Evolutionary conservation across 2,113 vertebrate genomes (phyloP).

Genomic region (Chaenocephalus aceratus): DNA sequence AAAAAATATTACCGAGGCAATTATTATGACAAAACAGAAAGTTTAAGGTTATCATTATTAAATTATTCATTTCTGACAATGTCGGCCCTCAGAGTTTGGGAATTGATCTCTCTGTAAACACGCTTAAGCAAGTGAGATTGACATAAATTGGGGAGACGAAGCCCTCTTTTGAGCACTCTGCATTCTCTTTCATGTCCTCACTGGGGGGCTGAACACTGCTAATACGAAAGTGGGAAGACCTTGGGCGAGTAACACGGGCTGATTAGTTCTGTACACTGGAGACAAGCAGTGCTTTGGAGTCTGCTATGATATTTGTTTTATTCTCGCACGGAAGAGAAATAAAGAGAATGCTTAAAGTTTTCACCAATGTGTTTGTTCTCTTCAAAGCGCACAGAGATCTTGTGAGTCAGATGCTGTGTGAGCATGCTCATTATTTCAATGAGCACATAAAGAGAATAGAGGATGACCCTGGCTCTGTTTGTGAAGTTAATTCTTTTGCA

Average conservation of each 20-base stretch:
- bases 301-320: slow-evolving; percentile 76
- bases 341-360: slow-evolving; percentile 82
- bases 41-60: slow-evolving; percentile 72
- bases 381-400: slow-evolving; percentile 75
- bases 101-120: slow-evolving; percentile 81
- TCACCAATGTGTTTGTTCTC: slow-evolving; percentile 80
- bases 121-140: slow-evolving; percentile 66
- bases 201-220: slow-evolving; percentile 67
- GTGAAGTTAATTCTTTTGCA: slow-evolving; percentile 77
- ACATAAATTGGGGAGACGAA: slow-evolving; percentile 73
- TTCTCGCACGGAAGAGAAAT: slow-evolving; percentile 76
- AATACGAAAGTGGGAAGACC: slow-evolving; percentile 77
- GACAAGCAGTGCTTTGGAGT: slow-evolving; percentile 71
- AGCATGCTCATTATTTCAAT: slow-evolving; percentile 78
- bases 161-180: slow-evolving; percentile 53
- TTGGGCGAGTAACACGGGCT: slow-evolving; percentile 69
- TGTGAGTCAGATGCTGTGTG: slow-evolving; percentile 61
- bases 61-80: slow-evolving; percentile 76
- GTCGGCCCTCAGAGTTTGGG: slow-evolving; percentile 66
- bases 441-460: slow-evolving; percentile 79
- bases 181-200: slow-evolving; percentile 77
- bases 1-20: slow-evolving; percentile 60
- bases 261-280: slow-evolving; percentile 77
- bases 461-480: slow-evolving; percentile 76
- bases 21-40: slow-evolving; percentile 69